Base-by-base conservation (phyloP, 2,888 invertebrate species). In the Ceriagrion tenellum region DNA sequence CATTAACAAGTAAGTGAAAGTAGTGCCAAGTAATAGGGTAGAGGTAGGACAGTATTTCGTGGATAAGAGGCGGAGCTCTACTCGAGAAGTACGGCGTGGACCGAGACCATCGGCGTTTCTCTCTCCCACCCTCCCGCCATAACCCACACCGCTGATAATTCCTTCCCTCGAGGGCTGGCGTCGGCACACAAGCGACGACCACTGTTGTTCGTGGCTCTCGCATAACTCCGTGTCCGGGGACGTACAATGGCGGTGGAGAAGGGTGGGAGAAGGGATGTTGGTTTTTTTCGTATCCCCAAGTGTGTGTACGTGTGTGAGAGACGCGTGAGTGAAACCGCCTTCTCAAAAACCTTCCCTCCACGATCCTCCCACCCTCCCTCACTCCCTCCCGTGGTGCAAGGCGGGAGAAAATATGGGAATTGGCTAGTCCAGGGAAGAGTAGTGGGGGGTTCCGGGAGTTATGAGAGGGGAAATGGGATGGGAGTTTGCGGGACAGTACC, bases 221-320 rank as follows among this genome's bases (percentile, higher is more conserved):
- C 93, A 93, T 93, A 93, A 93, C 93, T 93, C 93, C 93, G 63
- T 93, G 93, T 93, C 93, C 47, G 74, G 93, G 93, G n/a, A 16
- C 26, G 56, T 69, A 93, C 93, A 93, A 40, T 47, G 63, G 26
- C 20, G 47, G 40, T 20, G 93, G 47, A 35, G 35, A 91, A 55
- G 47, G 69, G 47, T 63, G 47, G 93, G 93, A 81, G 23, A 47
- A 35, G 40, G 63, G 81, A 81, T 81, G 93, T 74, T 63, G 69
- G 63, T 93, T 63, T 47, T 47, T 47, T 93, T 74, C 47, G 23
- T 93, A 93, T 93, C 69, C 74, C 81, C 12, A 0, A 26, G 81
- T 81, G 81, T 81, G 81, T 81, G 35, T 81, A 30, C 81, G 81
- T 81, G 81, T 35, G 81, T 35, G 81, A 81, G 81, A 81, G 69